Evolutionary conservation across 2,888 invertebrate genomes (phyloP).

Genomic region (Zhuqinia jingwanae): DNA sequence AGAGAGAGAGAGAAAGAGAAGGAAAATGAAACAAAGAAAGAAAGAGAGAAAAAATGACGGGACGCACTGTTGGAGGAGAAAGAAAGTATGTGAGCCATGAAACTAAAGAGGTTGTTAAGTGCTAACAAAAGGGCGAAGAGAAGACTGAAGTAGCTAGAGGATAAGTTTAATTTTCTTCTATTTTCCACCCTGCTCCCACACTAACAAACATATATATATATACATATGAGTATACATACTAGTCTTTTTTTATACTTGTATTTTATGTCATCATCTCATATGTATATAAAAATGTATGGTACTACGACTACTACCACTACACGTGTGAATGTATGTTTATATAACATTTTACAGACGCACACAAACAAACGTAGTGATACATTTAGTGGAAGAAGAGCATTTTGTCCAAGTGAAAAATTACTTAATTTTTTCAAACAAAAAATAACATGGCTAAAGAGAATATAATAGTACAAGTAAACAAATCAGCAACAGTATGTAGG

Average conservation of each 20-base stretch:
- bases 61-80: slow-evolving; percentile 46
- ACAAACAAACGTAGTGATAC: not conserved
- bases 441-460: slow-evolving; percentile 29
- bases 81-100: slow-evolving; percentile 70
- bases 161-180: slow-evolving; percentile 51
- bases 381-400: not conserved
- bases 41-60: not conserved
- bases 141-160: not conserved
- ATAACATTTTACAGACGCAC: not conserved
- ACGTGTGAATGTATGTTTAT: not conserved
- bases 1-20: slow-evolving; percentile 25
- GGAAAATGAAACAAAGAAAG: slow-evolving; percentile 58
- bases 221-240: too few relatives aligned
- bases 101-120: slow-evolving; percentile 70
- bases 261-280: slow-evolving; percentile 24
- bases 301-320: not conserved
- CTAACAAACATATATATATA: too few relatives aligned
- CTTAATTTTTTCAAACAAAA: slow-evolving; percentile 62
- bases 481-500: slow-evolving; percentile 25
- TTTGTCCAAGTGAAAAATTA: slow-evolving; percentile 65
- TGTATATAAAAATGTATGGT: not conserved
- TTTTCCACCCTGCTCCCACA: not conserved
- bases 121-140: slow-evolving; percentile 57
- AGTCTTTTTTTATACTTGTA: slow-evolving; percentile 16
- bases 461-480: slow-evolving; percentile 47